phyloP scores from a whole-genome alignment of 2,797 vertebrate genomes.

The Pangasius djambal region DNA sequence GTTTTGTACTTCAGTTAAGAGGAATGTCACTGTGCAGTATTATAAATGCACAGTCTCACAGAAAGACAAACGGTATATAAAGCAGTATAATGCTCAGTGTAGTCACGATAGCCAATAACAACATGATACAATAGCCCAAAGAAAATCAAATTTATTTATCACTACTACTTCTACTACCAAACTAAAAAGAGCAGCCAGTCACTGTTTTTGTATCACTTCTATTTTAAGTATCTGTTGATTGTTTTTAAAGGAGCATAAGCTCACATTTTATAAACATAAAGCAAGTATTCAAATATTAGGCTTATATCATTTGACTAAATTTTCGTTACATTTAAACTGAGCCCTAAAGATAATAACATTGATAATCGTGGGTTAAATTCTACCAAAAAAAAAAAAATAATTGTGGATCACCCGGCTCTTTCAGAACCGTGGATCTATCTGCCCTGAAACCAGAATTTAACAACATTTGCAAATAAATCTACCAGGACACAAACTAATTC shows the following conservation, averaged over 20 bases:
- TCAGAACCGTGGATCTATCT: no score
- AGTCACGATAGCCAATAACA: neutral
- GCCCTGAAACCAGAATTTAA: neutral
- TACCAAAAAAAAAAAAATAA: neutral
- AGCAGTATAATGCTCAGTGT: neutral
- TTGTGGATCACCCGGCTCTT: no score
- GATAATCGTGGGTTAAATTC: neutral
- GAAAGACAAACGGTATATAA: neutral
- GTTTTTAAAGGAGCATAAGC: neutral
- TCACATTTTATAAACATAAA: neutral
- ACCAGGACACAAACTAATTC: neutral
- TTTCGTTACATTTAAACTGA: neutral
- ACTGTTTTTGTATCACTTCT: neutral
- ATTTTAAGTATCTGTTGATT: neutral
- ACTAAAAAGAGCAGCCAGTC: neutral
- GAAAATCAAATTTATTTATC: no score
- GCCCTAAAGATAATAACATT: neutral
- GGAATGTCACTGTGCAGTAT: no score
- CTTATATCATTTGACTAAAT: neutral
- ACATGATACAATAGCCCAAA: neutral
- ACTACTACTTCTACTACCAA: no score
- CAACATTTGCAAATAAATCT: neutral
- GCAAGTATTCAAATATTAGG: neutral
- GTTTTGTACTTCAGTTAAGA: neutral
- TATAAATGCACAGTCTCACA: neutral